Evolutionary conservation across 1,140 invertebrate genomes (phyloP).

Genomic region (Andrena cerasifolii): DNA sequence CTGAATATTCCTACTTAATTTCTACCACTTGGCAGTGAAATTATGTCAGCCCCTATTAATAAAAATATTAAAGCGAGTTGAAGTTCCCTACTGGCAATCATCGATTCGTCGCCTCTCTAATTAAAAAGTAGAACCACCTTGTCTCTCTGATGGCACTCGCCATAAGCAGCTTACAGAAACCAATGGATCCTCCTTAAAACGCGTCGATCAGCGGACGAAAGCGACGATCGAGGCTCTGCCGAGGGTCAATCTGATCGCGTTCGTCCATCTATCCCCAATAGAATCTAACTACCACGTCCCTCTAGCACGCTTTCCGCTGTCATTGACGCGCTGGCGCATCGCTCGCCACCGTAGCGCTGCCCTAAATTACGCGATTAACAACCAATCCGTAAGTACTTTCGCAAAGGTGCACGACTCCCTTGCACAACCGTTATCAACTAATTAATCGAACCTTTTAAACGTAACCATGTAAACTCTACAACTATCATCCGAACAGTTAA

Average conservation of each 20-base stretch:
- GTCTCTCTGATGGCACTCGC: constrained; percentile 41
- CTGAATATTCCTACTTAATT: not conserved
- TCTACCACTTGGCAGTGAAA: not conserved
- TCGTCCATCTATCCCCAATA: constrained; percentile 36
- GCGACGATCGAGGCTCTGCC: constrained; percentile 53
- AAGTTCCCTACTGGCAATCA: constrained; percentile 2
- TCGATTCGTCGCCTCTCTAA: constrained; percentile 40
- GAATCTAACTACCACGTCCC: not conserved
- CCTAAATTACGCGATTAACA: constrained; percentile 8
- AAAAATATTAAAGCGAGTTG: not conserved
- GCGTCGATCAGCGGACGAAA: constrained; percentile 48
- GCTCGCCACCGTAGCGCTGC: not conserved
- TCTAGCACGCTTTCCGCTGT: constrained; percentile 32
- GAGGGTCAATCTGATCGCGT: constrained; percentile 56
- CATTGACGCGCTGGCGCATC: constrained; percentile 29
- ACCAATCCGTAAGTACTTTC: constrained; percentile 3
- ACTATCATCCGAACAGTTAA: not conserved
- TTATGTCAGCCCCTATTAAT: too few species aligned
- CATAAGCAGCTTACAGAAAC: constrained; percentile 28
- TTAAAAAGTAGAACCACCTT: constrained; percentile 15
- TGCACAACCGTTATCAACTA: not conserved
- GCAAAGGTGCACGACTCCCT: not conserved
- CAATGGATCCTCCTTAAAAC: constrained; percentile 35
- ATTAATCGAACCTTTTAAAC: constrained; percentile 18
- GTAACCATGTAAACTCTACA: not conserved